phyloP scores from a whole-genome alignment of 2,888 invertebrate genomes.

The Tetramorium bicarinatum region DNA sequence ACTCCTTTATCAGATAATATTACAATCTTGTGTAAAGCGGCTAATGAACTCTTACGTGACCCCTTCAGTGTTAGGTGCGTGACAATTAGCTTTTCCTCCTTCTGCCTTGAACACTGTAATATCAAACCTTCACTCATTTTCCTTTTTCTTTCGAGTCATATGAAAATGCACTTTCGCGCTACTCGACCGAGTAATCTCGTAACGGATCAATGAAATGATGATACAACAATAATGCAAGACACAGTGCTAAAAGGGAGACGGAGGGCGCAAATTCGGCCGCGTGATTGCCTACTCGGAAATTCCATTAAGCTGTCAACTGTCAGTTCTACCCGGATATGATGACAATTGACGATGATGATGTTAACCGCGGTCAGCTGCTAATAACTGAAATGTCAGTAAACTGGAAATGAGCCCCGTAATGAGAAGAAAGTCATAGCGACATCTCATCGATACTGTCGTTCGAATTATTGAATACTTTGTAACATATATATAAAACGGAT shows the following conservation, averaged over 20 bases:
- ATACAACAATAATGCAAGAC: conserved; percentile 46
- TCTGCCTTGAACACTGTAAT: conserved; percentile 11
- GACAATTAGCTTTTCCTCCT: conserved; percentile 27
- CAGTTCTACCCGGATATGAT: conserved; percentile 47
- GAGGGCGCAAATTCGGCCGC: conserved; percentile 36
- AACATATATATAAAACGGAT: neutral
- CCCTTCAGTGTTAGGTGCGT: conserved; percentile 16
- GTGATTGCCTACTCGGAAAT: conserved; percentile 67
- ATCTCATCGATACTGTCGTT: neutral
- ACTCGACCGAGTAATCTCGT: conserved; percentile 18
- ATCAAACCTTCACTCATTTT: conserved; percentile 15
- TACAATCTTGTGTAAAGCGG: conserved; percentile 40
- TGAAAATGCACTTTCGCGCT: conserved; percentile 2
- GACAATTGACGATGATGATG: conserved; percentile 66
- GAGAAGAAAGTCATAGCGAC: neutral
- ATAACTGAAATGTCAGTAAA: conserved; percentile 60
- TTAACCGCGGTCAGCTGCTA: conserved; percentile 56
- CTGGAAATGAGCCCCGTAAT: conserved; percentile 29
- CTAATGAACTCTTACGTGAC: conserved; percentile 50
- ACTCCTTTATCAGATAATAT: conserved; percentile 35
- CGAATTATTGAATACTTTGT: neutral
- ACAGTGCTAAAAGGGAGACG: conserved; percentile 20
- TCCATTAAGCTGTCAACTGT: conserved; percentile 70
- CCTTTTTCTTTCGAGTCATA: neutral
- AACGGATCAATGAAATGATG: conserved; percentile 24